A percentile compares a stretch with the other conserved stretches of the same genome.
Evolutionary conservation across 2,888 invertebrate genomes (phyloP).

Genomic region (Ophion ventricosus): DNA sequence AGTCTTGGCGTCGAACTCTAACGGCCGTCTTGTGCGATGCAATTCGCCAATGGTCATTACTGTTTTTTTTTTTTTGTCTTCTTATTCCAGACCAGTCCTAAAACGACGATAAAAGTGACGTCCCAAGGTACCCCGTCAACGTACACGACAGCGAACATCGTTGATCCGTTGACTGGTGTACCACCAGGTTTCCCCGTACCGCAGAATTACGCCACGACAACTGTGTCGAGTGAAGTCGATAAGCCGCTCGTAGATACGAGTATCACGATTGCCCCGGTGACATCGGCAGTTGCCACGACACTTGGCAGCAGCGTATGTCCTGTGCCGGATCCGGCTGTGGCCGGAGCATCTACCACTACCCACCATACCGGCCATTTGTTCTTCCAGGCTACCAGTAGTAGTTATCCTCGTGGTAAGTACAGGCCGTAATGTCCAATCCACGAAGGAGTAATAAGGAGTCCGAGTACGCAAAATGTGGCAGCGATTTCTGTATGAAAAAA

Average conservation of each 20-base stretch:
- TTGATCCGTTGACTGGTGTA: conserved; percentile 68
- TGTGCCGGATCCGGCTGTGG: conserved; percentile 84
- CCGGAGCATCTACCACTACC: conserved; percentile 82
- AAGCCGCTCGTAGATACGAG: conserved; percentile 36
- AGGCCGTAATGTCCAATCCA: not conserved
- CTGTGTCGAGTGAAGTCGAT: conserved; percentile 42
- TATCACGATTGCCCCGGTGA: conserved; percentile 63
- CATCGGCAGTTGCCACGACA: conserved; percentile 67
- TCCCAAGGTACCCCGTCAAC: conserved; percentile 61
- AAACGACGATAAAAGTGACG: conserved; percentile 35
- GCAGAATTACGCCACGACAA: conserved; percentile 71
- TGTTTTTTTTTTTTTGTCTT: conserved; percentile 1
- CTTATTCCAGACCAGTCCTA: conserved; percentile 55
- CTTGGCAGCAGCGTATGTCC: conserved; percentile 70
- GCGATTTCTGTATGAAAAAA: too few species aligned
- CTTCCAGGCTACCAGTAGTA: conserved; percentile 68
- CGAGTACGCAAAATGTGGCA: too few species aligned
- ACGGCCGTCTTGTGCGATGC: not conserved
- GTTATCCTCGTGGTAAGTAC: conserved; percentile 73
- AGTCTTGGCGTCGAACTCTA: too few species aligned
- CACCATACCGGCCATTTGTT: conserved; percentile 75
- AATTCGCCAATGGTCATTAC: not conserved
- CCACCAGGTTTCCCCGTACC: conserved; percentile 76
- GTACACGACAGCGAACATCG: conserved; percentile 56
- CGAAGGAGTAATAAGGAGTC: too few species aligned